Evolutionary conservation across 1,140 invertebrate genomes (phyloP), one percentile per base, ranked within the genome.

Genomic region (Papilio dardanus): DNA sequence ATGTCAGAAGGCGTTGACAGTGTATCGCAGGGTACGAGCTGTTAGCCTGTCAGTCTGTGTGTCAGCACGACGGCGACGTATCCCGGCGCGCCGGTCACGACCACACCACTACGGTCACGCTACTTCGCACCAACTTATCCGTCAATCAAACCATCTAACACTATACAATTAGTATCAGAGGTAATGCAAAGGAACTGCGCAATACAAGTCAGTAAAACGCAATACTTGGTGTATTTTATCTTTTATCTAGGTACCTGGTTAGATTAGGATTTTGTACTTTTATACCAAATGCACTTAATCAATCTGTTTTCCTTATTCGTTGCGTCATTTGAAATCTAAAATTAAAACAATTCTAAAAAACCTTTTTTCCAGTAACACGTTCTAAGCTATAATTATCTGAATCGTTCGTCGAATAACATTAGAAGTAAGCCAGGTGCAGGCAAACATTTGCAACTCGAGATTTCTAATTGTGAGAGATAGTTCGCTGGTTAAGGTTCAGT

Each of bases 41-140:
- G 81, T 85, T 83, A 84, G 76, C 68, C 81, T 83, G 85, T 86
- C 82, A 74, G 76, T 74, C 54, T 81, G 81, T 83, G 82, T 21
- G 81, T 86, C 84, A 83, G 71, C 75, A 75, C 40, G 37, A 65
- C 81, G 81, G 78, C 81, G 83, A 86, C 85, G 82, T 82, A 78
- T 68, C 86, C 83, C 85, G 83, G 84, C 77, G 75, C 85, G 76
- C 62, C 77, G 77, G 79, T 82, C 84, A 81, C 78, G 77, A 80
- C 80, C 76, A 33, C 35, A 16, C 35, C n/a, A 8, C 58, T 74
- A 74, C 79, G 83, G 83, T 83, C 78, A 83, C 71, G 75, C 74
- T 83, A 76, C 75, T 84, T 82, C 80, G 74, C 82, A 81, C 79
- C 77, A 83, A 83, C 79, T 82, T 78, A 62, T 71, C 80, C 69